Base-by-base conservation (phyloP, 2,113 vertebrate species). In the Fregata magnificens region DNA sequence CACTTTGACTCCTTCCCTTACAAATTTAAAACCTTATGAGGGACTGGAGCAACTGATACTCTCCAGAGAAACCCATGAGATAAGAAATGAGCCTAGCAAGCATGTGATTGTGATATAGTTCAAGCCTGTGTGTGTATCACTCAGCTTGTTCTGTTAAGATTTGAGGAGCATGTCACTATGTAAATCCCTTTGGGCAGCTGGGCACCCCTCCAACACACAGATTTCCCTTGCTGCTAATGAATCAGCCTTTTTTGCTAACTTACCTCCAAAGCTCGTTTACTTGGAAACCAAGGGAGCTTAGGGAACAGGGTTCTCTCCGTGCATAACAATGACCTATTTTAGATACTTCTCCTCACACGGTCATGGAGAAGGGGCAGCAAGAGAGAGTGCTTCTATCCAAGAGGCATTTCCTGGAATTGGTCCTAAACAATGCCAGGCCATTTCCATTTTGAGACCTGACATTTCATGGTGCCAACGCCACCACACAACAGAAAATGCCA, bases 251-350 rank as follows among this genome's bases (percentile, higher is more conserved):
- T 97, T 96, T 96, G 90, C 96, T 97, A 95, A 96, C 90, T 93
- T 97, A 97, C 97, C 97, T 97, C 97, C 95, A 95, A 95, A 97
- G 97, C 96, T 96, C 82, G 8, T 98, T 98, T 97, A 97, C 96
- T 97, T 98, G 95, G 97, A 98, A 97, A 93, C 95, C 79, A 69
- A 95, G 58, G 85, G 87, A 91, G 96, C 95, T 97, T 82, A 93
- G 97, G 95, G 97, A 97, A 80, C 97, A 88, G 92, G 91, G 95
- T 59, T 95, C 90, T 96, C 94, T 97, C 95, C 62, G 0, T 84
- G 94, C 95, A 97, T 97, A 97, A 97, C 93, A 97, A 98, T 96
- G 93, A 97, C 94, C 95, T 97, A 94, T 97, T 97, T 97, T 93
- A 96, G 97, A 95, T 81, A 87, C 76, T 95, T 92, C 90, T 96